Base-by-base conservation (phyloP, 92 coral and sea anemone species). In the Phymanthus crucifer region DNA sequence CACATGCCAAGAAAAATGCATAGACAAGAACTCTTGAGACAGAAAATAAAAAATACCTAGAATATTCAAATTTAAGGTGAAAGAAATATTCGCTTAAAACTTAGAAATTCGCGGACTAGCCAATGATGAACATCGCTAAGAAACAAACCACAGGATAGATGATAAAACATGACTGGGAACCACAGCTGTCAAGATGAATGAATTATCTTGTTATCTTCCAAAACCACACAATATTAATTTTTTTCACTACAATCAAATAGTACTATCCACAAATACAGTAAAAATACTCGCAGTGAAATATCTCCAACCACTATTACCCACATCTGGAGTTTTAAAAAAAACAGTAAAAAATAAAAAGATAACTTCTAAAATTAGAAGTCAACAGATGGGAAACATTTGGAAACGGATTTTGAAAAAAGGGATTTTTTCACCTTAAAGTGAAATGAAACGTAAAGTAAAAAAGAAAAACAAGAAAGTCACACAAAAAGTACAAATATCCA, bases 221-320 rank as follows among this genome's bases (percentile, higher is more conserved):
- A 26, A 61, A 61, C 68, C 68, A 27, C 68, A 61, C n/a, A n/a
- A n/a, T 24, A n/a, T 21, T 24, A 6, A 21, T 61, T 27, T 27
- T 19, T 61, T 61, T 61, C 13, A 61, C 68, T 61, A 61, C 68
- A 61, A 27, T 61, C 36, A 17, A 24, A 61, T 61, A 61, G 68
- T 61, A 61, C 68, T 61, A 61, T 61, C 3, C 29, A 17, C 26
- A 24, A 61, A 12, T 61, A 34, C 4, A 7, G 36, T 61, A 12
- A 7, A 24, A 61, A 7, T 54, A 27, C 68, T 61, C 27, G 33
- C 23, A 61, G 68, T 1, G 6, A 61, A 61, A 61, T 61, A 2
- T 32, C 68, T 12, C 68, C 10, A 4, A 61, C 17, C 64, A 27
- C 14, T 61, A 13, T 26, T 26, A 54, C 27, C 50, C 24, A 54